Evolutionary conservation across 2,113 vertebrate species (phyloP).

Genomic region (Aspidoscelis tigris): DNA sequence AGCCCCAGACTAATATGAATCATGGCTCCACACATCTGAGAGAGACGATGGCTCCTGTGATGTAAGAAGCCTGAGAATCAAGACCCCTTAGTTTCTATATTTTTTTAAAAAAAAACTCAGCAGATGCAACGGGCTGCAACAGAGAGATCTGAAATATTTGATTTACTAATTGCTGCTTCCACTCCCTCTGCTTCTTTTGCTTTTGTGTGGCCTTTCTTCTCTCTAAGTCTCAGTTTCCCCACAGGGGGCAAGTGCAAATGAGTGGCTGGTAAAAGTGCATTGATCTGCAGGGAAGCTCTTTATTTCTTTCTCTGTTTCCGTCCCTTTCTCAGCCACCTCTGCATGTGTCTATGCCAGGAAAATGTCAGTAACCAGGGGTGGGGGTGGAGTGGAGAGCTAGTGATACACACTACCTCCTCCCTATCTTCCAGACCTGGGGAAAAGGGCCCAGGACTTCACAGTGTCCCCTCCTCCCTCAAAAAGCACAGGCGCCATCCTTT

Average conservation of each 20-base stretch:
- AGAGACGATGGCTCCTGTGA: not conserved
- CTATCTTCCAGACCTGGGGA: slow-evolving; percentile 18
- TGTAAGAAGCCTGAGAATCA: not conserved
- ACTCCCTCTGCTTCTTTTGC: not conserved
- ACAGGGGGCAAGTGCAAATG: not conserved
- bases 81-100: not conserved
- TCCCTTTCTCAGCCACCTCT: slow-evolving; percentile 35
- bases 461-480: not conserved
- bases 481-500: not conserved
- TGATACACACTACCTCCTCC: slow-evolving; percentile 10
- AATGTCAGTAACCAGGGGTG: slow-evolving; percentile 32
- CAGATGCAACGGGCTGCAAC: not conserved
- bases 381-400: slow-evolving; percentile 6
- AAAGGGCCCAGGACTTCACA: slow-evolving; percentile 7
- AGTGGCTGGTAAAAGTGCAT: slow-evolving; percentile 27
- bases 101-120: no score
- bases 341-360: slow-evolving; percentile 35
- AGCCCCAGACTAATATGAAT: not conserved
- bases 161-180: not conserved
- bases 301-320: slow-evolving; percentile 20
- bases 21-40: not conserved
- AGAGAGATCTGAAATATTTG: not conserved
- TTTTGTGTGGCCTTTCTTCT: slow-evolving; percentile 4
- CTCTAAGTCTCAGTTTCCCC: not conserved
- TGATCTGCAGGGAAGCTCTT: slow-evolving; percentile 33